Conservation (phyloP, 2,113 vertebrate species). For the Irena cyanogastra region DNA sequence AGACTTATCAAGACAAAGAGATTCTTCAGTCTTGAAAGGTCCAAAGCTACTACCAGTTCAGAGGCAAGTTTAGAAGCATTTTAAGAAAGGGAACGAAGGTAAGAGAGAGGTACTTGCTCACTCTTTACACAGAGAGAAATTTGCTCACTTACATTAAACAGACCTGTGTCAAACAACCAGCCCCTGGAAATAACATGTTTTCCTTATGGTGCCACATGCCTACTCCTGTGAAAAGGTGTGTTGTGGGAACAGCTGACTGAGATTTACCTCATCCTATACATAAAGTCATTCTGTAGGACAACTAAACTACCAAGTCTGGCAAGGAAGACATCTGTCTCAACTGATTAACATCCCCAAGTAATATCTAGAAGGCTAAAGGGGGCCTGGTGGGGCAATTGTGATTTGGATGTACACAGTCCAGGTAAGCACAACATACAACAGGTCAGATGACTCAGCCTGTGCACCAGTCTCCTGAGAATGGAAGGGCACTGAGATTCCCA, state of each 20-base stretch:
- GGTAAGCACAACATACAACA: not conserved
- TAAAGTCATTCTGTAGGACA: not conserved
- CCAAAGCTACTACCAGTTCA: not conserved
- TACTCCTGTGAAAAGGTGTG: not conserved
- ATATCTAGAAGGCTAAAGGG: not conserved
- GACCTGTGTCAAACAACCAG: not conserved
- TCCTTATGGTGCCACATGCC: accelerated
- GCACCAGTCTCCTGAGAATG: accelerated
- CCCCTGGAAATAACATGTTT: not conserved
- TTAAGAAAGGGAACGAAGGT: not conserved
- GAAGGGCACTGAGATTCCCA: not conserved
- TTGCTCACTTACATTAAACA: not conserved
- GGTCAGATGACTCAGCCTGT: accelerated
- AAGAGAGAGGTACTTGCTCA: not conserved
- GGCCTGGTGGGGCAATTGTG: not conserved
- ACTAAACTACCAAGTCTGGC: not conserved
- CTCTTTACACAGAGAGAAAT: not conserved
- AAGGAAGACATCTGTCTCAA: not conserved
- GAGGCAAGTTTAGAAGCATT: not conserved
- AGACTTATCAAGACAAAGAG: not conserved
- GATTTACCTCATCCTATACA: not conserved
- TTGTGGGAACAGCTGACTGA: not conserved
- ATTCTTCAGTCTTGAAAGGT: not conserved
- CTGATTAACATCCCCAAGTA: not conserved
- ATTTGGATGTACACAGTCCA: not conserved